Conservation (phyloP, 2,888 invertebrate genomes). For the Ormyrus rosae region DNA sequence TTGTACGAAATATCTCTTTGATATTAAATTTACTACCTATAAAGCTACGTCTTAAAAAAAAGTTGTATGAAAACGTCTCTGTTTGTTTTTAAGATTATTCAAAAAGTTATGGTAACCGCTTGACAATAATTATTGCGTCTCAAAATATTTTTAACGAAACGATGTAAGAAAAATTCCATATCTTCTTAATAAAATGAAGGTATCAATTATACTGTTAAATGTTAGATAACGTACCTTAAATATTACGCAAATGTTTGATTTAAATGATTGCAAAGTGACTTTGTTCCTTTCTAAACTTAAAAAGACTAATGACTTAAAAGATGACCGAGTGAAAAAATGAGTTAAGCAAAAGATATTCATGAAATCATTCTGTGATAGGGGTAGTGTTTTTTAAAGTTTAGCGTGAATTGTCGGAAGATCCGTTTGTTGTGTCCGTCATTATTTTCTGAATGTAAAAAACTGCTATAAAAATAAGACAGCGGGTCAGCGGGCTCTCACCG, state of each 20-base stretch:
- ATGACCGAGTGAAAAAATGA: conserved; percentile 20
- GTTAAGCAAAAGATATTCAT: conserved; percentile 42
- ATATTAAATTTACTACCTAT: too few relatives aligned
- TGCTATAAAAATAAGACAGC: conserved; percentile 30
- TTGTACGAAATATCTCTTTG: too few relatives aligned
- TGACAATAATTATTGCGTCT: not conserved
- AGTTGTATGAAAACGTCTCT: not conserved
- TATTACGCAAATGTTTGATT: conserved; percentile 23
- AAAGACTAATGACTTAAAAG: conserved; percentile 47
- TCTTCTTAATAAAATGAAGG: not conserved
- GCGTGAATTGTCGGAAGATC: conserved; percentile 44
- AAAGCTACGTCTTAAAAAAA: too few relatives aligned
- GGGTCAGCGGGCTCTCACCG: conserved; percentile 52
- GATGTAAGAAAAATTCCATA: not conserved
- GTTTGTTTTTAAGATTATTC: not conserved
- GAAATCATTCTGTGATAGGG: conserved; percentile 57
- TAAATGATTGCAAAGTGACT: conserved; percentile 37
- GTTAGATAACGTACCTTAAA: not conserved
- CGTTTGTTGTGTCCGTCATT: conserved; percentile 45
- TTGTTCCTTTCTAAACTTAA: conserved; percentile 45
- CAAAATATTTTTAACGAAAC: conserved; percentile 1
- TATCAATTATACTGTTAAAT: conserved; percentile 3
- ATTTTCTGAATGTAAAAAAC: conserved; percentile 22
- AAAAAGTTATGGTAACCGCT: not conserved
- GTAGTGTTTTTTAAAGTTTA: conserved; percentile 51